Evolutionary conservation across 2,113 vertebrate species (phyloP).

Genomic region (Festucalex cinctus): DNA sequence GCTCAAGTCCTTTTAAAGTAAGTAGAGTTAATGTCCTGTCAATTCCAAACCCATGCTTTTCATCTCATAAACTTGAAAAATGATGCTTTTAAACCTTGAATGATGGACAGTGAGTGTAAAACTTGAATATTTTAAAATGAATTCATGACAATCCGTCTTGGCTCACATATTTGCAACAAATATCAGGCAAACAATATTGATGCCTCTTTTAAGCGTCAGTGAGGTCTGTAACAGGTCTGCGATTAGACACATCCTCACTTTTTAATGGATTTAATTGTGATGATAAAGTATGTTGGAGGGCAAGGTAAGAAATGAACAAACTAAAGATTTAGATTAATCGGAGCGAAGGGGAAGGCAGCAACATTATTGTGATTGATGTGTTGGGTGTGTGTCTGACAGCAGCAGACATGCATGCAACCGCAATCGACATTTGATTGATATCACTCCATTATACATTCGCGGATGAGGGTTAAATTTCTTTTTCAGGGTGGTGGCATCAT

Average conservation of each 20-base stretch:
- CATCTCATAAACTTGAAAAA: background rate
- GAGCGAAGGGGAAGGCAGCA: slow-evolving; percentile 10
- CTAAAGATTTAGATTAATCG: slow-evolving; percentile 14
- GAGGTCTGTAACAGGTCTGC: background rate
- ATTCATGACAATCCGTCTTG: background rate
- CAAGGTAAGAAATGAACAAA: slow-evolving; percentile 8
- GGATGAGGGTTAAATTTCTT: slow-evolving; percentile 31
- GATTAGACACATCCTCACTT: background rate
- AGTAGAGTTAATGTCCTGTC: background rate
- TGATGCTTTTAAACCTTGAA: background rate
- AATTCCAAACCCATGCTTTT: background rate
- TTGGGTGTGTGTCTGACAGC: slow-evolving; percentile 27
- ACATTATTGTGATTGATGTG: slow-evolving; percentile 38
- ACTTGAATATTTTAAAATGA: background rate
- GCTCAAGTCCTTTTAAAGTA: background rate
- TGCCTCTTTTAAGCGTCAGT: background rate
- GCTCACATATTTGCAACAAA: background rate
- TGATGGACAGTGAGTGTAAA: background rate
- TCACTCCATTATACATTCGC: slow-evolving; percentile 19
- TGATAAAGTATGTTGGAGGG: background rate
- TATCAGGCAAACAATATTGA: background rate
- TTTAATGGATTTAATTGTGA: background rate
- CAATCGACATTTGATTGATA: slow-evolving; percentile 49
- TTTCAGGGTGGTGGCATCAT: slow-evolving; percentile 36
- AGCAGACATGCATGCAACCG: slow-evolving; percentile 25